These are phyloP conservation scores for Drosophila macrospina DNA, from an alignment of 2,888 invertebrate genomes.

Conservation along the genomic window DNA sequence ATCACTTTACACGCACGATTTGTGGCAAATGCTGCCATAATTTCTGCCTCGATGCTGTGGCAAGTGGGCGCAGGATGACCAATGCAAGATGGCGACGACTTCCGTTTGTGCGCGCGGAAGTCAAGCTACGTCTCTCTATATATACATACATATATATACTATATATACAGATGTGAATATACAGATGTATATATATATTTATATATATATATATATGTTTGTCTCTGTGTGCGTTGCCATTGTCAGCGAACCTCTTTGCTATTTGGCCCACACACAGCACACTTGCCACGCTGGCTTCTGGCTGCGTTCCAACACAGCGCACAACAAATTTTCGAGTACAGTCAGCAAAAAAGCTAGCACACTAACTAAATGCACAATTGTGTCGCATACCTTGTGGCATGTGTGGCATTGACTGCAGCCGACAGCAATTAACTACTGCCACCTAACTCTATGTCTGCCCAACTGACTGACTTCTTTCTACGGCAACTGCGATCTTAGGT, in stretches of 20 bases:
- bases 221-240: constrained; percentile 19
- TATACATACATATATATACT: too few relatives aligned
- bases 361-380: constrained; percentile 33
- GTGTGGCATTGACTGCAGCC: constrained; percentile 10
- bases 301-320: constrained; percentile 66
- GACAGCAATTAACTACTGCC: constrained; percentile 58
- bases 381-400: constrained; percentile 57
- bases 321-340: constrained; percentile 72
- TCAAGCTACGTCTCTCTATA: constrained; percentile 68
- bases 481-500: too few relatives aligned
- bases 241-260: constrained; percentile 71
- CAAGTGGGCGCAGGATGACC: constrained; percentile 80
- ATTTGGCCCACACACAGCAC: constrained; percentile 58
- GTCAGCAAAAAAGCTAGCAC: constrained; percentile 71
- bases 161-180: too few relatives aligned
- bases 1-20: constrained; percentile 82
- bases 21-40: constrained; percentile 81
- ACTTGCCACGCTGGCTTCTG: constrained; percentile 51
- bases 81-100: constrained; percentile 80
- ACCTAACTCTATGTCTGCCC: constrained; percentile 28
- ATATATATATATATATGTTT: constrained; percentile 3
- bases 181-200: too few relatives aligned
- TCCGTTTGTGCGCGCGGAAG: constrained; percentile 76
- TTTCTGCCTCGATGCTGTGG: constrained; percentile 66
- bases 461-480: background rate